phyloP scores from a whole-genome alignment of 23 tunicate species.

The Corella eumyota region DNA sequence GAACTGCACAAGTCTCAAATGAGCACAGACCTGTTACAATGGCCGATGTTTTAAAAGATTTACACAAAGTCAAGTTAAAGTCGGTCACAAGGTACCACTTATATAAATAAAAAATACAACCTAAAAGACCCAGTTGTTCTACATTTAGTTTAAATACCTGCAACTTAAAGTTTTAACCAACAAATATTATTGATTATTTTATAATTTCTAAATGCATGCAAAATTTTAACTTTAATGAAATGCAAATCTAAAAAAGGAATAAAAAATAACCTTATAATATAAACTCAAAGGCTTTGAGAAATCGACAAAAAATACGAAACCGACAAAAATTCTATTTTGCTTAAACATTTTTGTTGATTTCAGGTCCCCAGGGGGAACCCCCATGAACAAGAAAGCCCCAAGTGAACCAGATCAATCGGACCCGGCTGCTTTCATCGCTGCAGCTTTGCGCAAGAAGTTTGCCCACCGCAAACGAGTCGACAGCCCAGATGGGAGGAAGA shows the following conservation, averaged over 20 bases:
- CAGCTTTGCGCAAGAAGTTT: conserved; percentile 73
- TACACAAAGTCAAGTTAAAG: conserved; percentile 89
- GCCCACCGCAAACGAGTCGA: conserved; percentile 32
- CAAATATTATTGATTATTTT: too few relatives aligned
- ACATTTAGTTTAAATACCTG: not conserved
- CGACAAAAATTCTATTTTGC: too few relatives aligned
- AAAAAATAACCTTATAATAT: too few relatives aligned
- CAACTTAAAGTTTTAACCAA: too few relatives aligned
- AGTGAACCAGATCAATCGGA: conserved; percentile 29
- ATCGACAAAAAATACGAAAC: too few relatives aligned
- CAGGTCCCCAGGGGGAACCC: conserved; percentile 92
- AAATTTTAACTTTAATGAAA: too few relatives aligned
- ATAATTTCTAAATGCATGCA: too few relatives aligned
- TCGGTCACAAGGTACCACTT: conserved; percentile 60
- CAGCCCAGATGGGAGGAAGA: conserved; percentile 15
- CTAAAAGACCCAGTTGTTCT: not conserved
- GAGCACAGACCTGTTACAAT: conserved; percentile 31
- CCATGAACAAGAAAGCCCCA: conserved; percentile 40
- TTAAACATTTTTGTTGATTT: too few relatives aligned
- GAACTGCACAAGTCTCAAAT: too few relatives aligned
- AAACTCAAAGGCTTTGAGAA: too few relatives aligned
- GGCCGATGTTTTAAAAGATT: conserved; percentile 82
- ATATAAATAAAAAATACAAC: not conserved
- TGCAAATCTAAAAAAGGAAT: too few relatives aligned
- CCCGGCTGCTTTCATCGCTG: conserved; percentile 84